These are phyloP conservation scores for Phocoena sinus DNA, from an alignment of 2,113 vertebrate species.

Conservation along the genomic window DNA sequence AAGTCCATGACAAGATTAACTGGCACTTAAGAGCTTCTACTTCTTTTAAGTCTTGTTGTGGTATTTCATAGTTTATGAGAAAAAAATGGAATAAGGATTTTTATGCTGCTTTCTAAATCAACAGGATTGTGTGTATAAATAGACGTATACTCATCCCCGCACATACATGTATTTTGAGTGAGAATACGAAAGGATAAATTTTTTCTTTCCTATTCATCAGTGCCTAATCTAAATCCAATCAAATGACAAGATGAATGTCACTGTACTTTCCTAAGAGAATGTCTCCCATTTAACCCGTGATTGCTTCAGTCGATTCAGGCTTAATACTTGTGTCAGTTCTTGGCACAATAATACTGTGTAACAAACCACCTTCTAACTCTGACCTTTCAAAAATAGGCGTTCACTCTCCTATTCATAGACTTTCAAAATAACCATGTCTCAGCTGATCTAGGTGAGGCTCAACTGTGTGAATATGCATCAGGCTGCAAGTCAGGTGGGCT, in stretches of 20 bases:
- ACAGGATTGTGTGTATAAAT: not conserved
- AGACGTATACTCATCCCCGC: not conserved
- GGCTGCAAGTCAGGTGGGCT: not conserved
- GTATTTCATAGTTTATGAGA: not conserved
- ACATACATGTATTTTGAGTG: not conserved
- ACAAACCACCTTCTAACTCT: not conserved
- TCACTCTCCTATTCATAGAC: not conserved
- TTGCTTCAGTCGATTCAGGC: not conserved
- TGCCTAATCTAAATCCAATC: not conserved
- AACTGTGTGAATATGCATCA: not conserved
- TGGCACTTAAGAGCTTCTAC: not conserved
- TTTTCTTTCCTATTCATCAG: not conserved
- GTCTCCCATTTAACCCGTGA: not conserved
- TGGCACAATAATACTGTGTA: not conserved
- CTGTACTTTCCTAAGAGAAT: not conserved
- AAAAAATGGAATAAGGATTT: not conserved
- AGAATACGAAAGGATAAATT: not conserved
- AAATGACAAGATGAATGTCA: not conserved
- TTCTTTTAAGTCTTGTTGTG: conserved; percentile 29
- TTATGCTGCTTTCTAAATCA: conserved; percentile 38
- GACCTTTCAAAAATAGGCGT: not conserved
- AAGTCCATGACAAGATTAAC: conserved; percentile 32
- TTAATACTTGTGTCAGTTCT: not conserved
- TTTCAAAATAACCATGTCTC: not conserved
- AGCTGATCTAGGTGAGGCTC: not conserved